phyloP scores from a whole-genome alignment of 2,888 invertebrate species.

The Conchocele bisecta region DNA sequence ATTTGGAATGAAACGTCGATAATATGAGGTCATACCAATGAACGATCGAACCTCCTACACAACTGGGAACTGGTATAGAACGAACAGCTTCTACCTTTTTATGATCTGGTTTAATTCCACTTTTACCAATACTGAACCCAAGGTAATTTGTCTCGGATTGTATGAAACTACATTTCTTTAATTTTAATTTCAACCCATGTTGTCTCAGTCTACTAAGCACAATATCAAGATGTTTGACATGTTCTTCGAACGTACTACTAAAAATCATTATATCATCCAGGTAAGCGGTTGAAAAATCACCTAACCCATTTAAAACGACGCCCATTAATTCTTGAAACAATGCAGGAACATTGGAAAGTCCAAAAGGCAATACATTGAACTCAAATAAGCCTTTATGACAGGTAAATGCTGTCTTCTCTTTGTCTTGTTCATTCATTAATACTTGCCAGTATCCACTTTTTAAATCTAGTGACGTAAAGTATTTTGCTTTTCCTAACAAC shows the following conservation, averaged over 20 bases:
- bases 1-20: constrained; percentile 40
- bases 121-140: constrained; percentile 25
- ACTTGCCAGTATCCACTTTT: constrained; percentile 49
- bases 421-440: not conserved
- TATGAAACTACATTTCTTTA: constrained; percentile 37
- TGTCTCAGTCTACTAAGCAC: constrained; percentile 39
- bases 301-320: constrained; percentile 32
- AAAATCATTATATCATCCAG: constrained; percentile 55
- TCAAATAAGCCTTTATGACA: constrained; percentile 32
- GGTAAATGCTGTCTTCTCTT: constrained; percentile 14
- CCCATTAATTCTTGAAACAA: constrained; percentile 33
- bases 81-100: constrained; percentile 27
- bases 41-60: constrained; percentile 10
- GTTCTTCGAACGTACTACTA: constrained; percentile 37
- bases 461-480: constrained; percentile 34
- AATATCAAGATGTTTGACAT: constrained; percentile 31
- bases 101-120: constrained; percentile 35
- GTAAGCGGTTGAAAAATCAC: constrained; percentile 38
- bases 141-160: constrained; percentile 38
- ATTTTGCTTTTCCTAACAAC: constrained; percentile 28
- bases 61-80: constrained; percentile 24
- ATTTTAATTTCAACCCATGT: constrained; percentile 26
- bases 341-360: constrained; percentile 29
- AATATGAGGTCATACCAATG: constrained; percentile 19
- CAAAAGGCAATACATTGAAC: constrained; percentile 39